Percentiles rank a stretch among this genome's conserved stretches.
Conservation (phyloP, 2,888 invertebrate species). For the Tethea ocularis region DNA sequence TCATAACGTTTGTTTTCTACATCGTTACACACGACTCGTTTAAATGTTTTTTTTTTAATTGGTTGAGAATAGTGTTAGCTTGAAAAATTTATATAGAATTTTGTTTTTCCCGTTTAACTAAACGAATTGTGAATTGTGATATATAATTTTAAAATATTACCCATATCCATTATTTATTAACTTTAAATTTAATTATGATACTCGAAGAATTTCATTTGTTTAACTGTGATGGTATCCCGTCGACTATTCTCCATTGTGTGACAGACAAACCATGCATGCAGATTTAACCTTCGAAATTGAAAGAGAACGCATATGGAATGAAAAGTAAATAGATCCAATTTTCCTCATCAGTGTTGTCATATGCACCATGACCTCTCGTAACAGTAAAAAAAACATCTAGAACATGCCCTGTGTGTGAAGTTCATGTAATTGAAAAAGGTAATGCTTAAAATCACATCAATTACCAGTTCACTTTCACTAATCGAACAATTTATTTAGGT, state of each 20-base stretch:
- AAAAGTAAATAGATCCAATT: conserved; percentile 62
- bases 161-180: background rate
- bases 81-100: background rate
- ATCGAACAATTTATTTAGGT: conserved; percentile 60
- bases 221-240: conserved; percentile 55
- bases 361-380: background rate
- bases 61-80: background rate
- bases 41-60: background rate
- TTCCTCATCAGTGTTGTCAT: conserved; percentile 33
- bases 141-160: background rate
- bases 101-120: background rate
- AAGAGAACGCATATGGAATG: conserved; percentile 60
- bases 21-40: background rate
- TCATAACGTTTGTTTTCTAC: conserved; percentile 14
- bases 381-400: conserved; percentile 6
- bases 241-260: conserved; percentile 47
- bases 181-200: conserved; percentile 9
- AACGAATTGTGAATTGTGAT: background rate
- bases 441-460: conserved; percentile 57
- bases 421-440: conserved; percentile 21
- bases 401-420: conserved; percentile 4
- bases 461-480: conserved; percentile 73
- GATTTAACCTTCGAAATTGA: conserved; percentile 62
- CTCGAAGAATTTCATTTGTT: conserved; percentile 38
- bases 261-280: conserved; percentile 64